These are phyloP conservation scores for Pachycephus smyrnensis DNA, from an alignment of 2,888 invertebrate species.

Conservation along the genomic window DNA sequence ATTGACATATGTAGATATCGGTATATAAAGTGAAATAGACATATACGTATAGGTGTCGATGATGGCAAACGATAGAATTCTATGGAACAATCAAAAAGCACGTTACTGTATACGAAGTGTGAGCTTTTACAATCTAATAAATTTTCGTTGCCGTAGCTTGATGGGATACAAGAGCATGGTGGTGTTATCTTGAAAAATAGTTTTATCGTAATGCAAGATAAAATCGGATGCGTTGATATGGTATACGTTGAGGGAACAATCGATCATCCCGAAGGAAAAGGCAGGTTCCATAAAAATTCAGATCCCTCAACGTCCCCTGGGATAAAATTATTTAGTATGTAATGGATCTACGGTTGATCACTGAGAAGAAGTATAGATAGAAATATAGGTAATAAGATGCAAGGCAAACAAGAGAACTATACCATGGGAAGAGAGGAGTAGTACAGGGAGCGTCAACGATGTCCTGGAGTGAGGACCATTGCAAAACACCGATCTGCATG, in stretches of 20 bases:
- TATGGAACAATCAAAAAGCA: not conserved
- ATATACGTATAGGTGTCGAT: not conserved
- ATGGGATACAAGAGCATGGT: not conserved
- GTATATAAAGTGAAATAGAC: not conserved
- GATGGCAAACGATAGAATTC: not conserved
- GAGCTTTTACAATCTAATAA: not conserved
- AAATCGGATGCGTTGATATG: not conserved
- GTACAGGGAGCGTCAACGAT: too few species aligned
- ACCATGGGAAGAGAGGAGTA: too few species aligned
- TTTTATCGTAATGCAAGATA: not conserved
- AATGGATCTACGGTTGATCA: not conserved
- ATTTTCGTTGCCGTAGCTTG: not conserved
- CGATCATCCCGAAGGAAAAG: not conserved
- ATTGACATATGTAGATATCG: not conserved
- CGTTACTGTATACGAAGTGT: not conserved
- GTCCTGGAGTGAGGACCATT: too few species aligned
- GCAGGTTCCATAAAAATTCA: too few species aligned
- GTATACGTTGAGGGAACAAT: not conserved
- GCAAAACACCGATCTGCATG: too few species aligned
- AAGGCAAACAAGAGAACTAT: too few species aligned
- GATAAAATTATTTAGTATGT: not conserved
- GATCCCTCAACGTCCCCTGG: too few species aligned
- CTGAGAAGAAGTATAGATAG: too few species aligned
- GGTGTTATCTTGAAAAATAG: not conserved
- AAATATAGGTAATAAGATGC: too few species aligned